A percentile compares a stretch with the other conserved stretches of the same genome.
Conservation (phyloP, 2,797 vertebrate genomes). For the Acanthopagrus latus region DNA sequence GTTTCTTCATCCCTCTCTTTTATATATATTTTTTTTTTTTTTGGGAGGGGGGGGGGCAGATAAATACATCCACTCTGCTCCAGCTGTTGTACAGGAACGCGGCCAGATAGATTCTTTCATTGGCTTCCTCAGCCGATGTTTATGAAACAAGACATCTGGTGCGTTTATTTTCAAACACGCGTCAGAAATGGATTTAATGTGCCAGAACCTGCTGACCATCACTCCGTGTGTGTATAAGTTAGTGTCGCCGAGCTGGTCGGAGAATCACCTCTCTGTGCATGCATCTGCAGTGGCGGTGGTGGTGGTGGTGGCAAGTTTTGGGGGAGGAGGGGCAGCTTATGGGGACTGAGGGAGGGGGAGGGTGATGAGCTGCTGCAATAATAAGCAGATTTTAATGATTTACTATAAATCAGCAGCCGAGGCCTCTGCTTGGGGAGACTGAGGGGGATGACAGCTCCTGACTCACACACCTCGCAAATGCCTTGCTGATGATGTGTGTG, state of each 20-base stretch:
- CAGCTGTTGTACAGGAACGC: constrained; percentile 73
- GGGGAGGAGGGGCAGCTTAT: constrained; percentile 57
- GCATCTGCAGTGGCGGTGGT: constrained; percentile 55
- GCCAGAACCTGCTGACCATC: constrained; percentile 78
- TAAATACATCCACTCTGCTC: constrained; percentile 67
- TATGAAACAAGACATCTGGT: constrained; percentile 80
- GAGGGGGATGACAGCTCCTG: constrained; percentile 97
- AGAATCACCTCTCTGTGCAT: constrained; percentile 37
- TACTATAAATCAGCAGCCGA: constrained; percentile 97
- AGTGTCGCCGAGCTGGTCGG: constrained; percentile 65
- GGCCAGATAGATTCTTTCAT: constrained; percentile 62
- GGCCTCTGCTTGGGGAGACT: constrained; percentile 96
- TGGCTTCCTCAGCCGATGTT: constrained; percentile 69
- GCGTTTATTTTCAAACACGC: constrained; percentile 72
- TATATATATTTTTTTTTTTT: constrained; percentile 9
- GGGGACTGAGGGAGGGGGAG: constrained; percentile 75
- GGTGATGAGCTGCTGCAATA: constrained; percentile 94
- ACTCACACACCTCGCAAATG: constrained; percentile 98
- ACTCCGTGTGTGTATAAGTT: constrained; percentile 59
- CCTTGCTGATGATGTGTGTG: constrained; percentile 96
- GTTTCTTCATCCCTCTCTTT: constrained; percentile 51
- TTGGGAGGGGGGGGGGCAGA: neutral
- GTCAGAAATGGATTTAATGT: constrained; percentile 76
- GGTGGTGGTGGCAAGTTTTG: constrained; percentile 54
- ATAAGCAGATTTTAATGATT: constrained; percentile 99